phyloP scores from a whole-genome alignment of 2,888 invertebrate species.

The Perdita meconis region DNA sequence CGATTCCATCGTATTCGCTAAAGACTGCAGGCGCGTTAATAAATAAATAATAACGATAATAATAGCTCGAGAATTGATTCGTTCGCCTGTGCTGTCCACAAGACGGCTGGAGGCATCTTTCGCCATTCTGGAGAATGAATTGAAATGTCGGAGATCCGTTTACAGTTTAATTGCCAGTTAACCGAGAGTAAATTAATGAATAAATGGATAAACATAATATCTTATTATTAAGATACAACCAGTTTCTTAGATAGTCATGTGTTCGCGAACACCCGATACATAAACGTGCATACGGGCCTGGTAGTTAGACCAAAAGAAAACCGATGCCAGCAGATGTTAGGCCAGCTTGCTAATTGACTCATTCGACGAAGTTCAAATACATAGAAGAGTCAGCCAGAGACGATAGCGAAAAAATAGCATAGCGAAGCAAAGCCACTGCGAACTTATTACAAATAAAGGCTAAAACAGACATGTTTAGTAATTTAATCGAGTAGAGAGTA shows the following conservation, averaged over 20 bases:
- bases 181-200: too few relatives aligned
- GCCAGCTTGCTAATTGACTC: constrained; percentile 65
- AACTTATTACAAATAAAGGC: constrained; percentile 26
- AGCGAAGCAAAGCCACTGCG: constrained; percentile 19
- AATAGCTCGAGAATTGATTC: too few relatives aligned
- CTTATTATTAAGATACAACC: too few relatives aligned
- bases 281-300: not conserved
- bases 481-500: too few relatives aligned
- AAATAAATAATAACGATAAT: too few relatives aligned
- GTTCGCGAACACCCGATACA: constrained; percentile 1
- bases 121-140: not conserved
- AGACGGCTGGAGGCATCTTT: not conserved
- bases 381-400: constrained; percentile 13
- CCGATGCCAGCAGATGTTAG: constrained; percentile 62
- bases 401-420: constrained; percentile 17
- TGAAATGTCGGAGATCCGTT: not conserved
- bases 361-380: constrained; percentile 52
- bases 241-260: not conserved
- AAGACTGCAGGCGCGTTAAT: too few relatives aligned
- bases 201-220: too few relatives aligned
- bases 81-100: too few relatives aligned
- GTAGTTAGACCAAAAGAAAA: constrained; percentile 22
- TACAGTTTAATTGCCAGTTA: constrained; percentile 1
- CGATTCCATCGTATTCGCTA: too few relatives aligned
- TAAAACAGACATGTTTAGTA: too few relatives aligned